A percentile compares a stretch with the other conserved stretches of the same genome.
Evolutionary conservation across 2,113 vertebrate species (phyloP).

Genomic region (Oceanodroma tethys): DNA sequence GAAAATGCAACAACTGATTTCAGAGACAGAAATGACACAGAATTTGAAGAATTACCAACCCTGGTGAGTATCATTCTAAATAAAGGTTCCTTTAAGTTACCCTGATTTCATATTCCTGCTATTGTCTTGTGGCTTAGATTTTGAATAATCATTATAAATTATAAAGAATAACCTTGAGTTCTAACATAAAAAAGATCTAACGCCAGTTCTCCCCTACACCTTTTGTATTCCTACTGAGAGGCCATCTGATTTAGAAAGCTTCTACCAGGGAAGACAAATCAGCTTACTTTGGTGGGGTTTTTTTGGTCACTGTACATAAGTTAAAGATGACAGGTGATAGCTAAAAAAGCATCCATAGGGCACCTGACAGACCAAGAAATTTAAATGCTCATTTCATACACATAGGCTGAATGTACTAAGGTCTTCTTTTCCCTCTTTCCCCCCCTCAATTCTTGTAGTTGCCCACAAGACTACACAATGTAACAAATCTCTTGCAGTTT

Average conservation of each 20-base stretch:
- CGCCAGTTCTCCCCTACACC: neutral
- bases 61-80: slow-evolving; percentile 48
- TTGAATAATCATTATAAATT: neutral
- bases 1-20: neutral
- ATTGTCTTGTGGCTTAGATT: neutral
- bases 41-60: neutral
- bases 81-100: neutral
- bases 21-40: neutral
- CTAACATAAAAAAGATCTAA: neutral
- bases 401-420: neutral
- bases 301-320: neutral
- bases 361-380: neutral
- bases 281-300: neutral
- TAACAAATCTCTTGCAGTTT: neutral
- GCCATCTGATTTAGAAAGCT: neutral
- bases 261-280: neutral
- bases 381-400: neutral
- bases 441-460: neutral
- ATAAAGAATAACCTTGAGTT: neutral
- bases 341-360: neutral
- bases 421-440: neutral
- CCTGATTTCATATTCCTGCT: neutral
- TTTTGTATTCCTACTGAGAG: neutral
- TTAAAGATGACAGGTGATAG: neutral
- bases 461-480: neutral